Evolutionary conservation across 2,888 invertebrate species (phyloP), one percentile per base, ranked within the genome.

Genomic region (Pseudanteris insignis): DNA sequence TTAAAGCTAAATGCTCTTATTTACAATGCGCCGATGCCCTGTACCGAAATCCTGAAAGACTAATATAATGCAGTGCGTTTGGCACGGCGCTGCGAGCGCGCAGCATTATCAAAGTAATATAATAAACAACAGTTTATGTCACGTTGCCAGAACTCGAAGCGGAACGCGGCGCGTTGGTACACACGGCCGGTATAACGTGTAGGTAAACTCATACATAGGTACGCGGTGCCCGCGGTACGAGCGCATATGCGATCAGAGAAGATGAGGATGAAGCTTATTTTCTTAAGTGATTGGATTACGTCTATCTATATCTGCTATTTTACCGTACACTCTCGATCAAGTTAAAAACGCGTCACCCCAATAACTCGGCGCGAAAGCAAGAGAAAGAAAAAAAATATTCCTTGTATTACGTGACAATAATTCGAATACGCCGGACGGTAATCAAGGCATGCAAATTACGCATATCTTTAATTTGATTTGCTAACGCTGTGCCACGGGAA

Each of bases 221-320:
- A 41, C 13, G 43, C 41, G 37, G 25, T 37, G 28, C 29, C 32
- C 26, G 15, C 37, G 48, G 32, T 32, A 38, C 47, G 3, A 5
- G 26, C 26, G 26, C 59, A 63, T 60, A 59, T 64, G 62, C 57
- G 61, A 41, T 50, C 50, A 46, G 59, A 38, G 60, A 65, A 66
- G 58, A 65, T 59, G 63, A 57, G 65, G 63, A 62, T 58, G 64
- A 63, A 66, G 64, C 67, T 71, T 68, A 71, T 71, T 69, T 68
- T 67, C 67, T 68, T 70, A 70, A 71, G 70, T 68, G 68, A 70
- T 68, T 67, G 67, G 71, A 66, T 71, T 67, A 69, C 60, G 53
- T 47, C 51, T 29, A 34, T 37, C 57, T 57, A 43, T 38, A 41
- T 57, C 40, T 58, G 33, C 47, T 58, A 34, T 64, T 50, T 57